Evolutionary conservation across 2,888 invertebrate genomes (phyloP), one percentile per base, ranked within the genome.

Genomic region (Agonum fuliginosum): DNA sequence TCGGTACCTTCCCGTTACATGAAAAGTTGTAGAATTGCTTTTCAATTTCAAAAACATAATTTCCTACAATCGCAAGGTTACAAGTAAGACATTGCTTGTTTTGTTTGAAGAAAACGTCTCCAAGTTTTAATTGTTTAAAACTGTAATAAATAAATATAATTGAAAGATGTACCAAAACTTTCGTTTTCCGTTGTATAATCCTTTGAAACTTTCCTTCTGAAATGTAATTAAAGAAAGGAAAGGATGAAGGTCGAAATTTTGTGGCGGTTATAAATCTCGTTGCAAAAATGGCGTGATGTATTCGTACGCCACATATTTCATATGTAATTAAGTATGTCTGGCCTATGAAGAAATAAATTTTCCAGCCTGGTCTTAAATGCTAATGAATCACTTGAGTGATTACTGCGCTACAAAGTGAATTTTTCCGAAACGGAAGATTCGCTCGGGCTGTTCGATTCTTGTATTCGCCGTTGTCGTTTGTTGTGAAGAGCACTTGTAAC

Each of bases 311-410:
- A 54, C 54, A 24, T 54, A 54, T 22, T 24, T 54, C 24, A 54
- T 54, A 54, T 22, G 54, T 54, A 54, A 54, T 54, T 20, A 22
- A 54, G 54, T 54, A 24, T 54, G 54, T 54, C 20, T 54, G 24
- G 24, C 22, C n/a, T 12, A 37, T n/a, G 37, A 37, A 37, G 37
- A 37, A 37, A 37, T 37, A 37, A 37, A 37, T 37, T 37, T 37
- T 37, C 2, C 54, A 54, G 54, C 22, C 22, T 24, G 54, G 20
- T 37, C 37, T 37, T 37, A 54, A 54, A 54, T 54, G 54, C 54
- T 54, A 54, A 54, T 54, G 54, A 54, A 54, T 20, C 5, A 54
- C 22, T 54, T 54, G 24, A 54, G 54, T 54, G 54, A 54, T 54
- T 54, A 54, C n/a, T 54, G 24, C 22, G 54, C 54, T 24, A 54